Evolutionary conservation across 2,888 invertebrate species (phyloP), one percentile per base, ranked within the genome.

Genomic region (Conistra vaccinii): DNA sequence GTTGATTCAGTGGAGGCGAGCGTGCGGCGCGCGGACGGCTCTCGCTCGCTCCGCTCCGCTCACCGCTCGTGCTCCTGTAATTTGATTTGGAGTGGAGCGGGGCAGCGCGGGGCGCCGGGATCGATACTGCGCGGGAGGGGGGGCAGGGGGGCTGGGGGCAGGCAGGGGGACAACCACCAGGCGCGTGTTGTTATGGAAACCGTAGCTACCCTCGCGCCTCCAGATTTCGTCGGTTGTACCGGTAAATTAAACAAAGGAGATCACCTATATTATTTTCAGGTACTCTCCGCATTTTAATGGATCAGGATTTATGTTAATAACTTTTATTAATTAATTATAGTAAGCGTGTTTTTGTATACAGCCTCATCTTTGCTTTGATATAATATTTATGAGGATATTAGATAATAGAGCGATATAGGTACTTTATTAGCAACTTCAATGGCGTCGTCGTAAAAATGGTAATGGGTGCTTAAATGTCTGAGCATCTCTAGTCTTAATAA

Each of bases 101-200:
- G 88, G 92, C 77, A 88, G 89, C 82, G 88, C 89, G 88, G 88
- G 90, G 85, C 76, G 77, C 70, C 69, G 69, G 81, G 88, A 88
- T 88, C 87, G 87, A 88, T 88, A 87, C 78, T 42, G 69, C 76
- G 89, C 87, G 90, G 89, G 90, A 73, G 61, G 72, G 77, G 57
- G 53, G 1, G 14, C 29, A 2, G 45, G 60, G 87, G 87, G 90
- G 83, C 78, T 80, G 87, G 90, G 80, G 86, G 76, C 48, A 48
- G 48, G 48, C 84, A 83, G 87, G 89, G 94, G 89, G 84, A 84
- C 82, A 87, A 91, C 92, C 92, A 91, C 93, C 94, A 89, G 92
- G 91, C 94, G 94, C 94, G 93, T 93, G 96, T 96, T 95, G 96
- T 95, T 94, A 95, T 96, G 95, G 96, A 93, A 96, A 96, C 96